Conservation (phyloP, 2,888 invertebrate species). For the Vannuccia rotundouncinata region DNA sequence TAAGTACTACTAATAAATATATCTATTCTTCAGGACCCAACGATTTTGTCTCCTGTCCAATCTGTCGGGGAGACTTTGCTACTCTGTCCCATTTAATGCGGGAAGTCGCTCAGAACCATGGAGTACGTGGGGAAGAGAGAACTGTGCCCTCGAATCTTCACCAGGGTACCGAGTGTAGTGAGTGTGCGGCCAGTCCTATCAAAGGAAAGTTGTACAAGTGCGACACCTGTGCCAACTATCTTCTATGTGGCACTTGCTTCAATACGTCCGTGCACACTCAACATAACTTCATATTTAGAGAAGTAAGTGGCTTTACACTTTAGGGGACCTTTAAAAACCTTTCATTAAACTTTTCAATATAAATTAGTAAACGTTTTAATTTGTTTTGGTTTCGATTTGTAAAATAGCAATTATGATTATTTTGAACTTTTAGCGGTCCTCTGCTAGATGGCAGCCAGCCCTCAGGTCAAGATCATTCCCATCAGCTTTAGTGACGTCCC, state of each 20-base stretch:
- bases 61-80: slow-evolving; percentile 57
- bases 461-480: slow-evolving; percentile 45
- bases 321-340: not conserved
- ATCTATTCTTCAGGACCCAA: slow-evolving; percentile 24
- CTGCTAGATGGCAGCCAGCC: slow-evolving; percentile 52
- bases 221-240: slow-evolving; percentile 48
- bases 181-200: slow-evolving; percentile 27
- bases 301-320: slow-evolving; percentile 50
- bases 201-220: slow-evolving; percentile 47
- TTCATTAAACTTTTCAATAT: too few species aligned
- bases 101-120: slow-evolving; percentile 44
- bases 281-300: slow-evolving; percentile 53
- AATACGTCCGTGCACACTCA: slow-evolving; percentile 51
- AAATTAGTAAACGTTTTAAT: too few species aligned
- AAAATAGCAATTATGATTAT: too few species aligned
- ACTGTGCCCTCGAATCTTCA: not conserved
- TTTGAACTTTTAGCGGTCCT: slow-evolving; percentile 49
- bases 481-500: slow-evolving; percentile 48
- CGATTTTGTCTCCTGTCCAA: slow-evolving; percentile 46
- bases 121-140: not conserved
- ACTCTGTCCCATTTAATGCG: slow-evolving; percentile 50
- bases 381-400: not conserved
- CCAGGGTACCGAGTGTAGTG: slow-evolving; percentile 22
- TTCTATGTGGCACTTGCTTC: slow-evolving; percentile 54
- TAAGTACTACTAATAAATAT: too few species aligned